These are phyloP conservation scores for Huso huso DNA, from an alignment of 2,797 vertebrate genomes.

Conservation along the genomic window DNA sequence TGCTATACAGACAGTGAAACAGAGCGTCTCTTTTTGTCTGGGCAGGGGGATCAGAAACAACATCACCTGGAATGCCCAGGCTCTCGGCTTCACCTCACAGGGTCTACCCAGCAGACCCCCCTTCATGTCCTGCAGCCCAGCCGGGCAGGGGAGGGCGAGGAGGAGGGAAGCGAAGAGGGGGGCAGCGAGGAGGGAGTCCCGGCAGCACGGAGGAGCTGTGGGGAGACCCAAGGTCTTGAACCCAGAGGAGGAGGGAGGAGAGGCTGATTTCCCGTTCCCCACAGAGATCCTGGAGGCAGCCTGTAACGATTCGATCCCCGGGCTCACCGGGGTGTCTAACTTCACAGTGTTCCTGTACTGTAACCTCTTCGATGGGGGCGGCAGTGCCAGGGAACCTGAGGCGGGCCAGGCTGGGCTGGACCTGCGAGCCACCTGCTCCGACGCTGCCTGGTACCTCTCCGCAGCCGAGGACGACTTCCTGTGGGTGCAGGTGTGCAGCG, in stretches of 20 bases:
- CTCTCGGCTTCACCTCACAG: slow-evolving; percentile 63
- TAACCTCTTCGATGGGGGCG: slow-evolving; percentile 64
- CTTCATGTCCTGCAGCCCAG: slow-evolving; percentile 58
- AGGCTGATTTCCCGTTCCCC: slow-evolving; percentile 35
- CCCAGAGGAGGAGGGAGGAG: slow-evolving; percentile 11
- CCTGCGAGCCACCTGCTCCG: slow-evolving; percentile 65
- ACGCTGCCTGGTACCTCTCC: slow-evolving; percentile 75
- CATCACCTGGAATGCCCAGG: slow-evolving; percentile 75
- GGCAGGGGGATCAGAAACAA: slow-evolving; percentile 77
- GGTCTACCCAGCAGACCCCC: slow-evolving; percentile 60
- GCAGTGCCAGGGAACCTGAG: slow-evolving; percentile 41
- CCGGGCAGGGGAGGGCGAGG: slow-evolving; percentile 22
- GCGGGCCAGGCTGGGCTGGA: slow-evolving; percentile 48
- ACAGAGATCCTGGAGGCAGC: slow-evolving; percentile 70
- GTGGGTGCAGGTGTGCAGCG: slow-evolving; percentile 77
- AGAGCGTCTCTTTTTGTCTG: slow-evolving; percentile 1
- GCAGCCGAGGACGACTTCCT: slow-evolving; percentile 72
- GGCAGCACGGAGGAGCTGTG: too few relatives aligned
- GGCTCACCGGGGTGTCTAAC: slow-evolving; percentile 72
- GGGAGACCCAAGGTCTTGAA: slow-evolving; percentile 21
- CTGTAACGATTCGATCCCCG: slow-evolving; percentile 67
- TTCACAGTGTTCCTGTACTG: slow-evolving; percentile 82
- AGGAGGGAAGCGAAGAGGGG: neutral
- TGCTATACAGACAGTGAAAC: neutral
- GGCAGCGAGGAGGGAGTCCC: too few relatives aligned